Base-by-base conservation (phyloP, 2,113 vertebrate genomes). In the Lethenteron reissneri region DNA sequence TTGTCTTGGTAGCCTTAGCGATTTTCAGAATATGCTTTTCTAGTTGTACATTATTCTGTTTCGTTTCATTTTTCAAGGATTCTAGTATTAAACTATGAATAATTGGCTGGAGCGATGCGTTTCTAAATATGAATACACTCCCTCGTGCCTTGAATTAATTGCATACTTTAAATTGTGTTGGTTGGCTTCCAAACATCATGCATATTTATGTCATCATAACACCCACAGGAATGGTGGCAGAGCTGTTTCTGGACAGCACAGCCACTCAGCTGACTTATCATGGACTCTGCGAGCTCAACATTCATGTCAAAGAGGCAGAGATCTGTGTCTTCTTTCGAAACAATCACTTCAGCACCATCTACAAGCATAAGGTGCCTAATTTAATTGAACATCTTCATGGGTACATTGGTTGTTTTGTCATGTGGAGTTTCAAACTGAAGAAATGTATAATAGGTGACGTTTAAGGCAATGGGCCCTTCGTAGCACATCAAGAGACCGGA, bases 271-370 rank as follows among this genome's bases (percentile, higher is more conserved):
- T 99, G 77, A 99, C 94, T 2, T 95, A 92, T 83, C 92, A 96
- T 69, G 94, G 94, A 76, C 79, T 99, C 21, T 97, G 94, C 80
- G 92, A 99, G 79, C 81, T 99, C 76, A 99, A 90, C 9, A 88
- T 91, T 77, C 85, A 87, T 2, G 88, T 99, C 69, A 88, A 99
- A 81, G 94, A 99, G 79, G 91, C 90, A 80, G 94, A 97, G 75
- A 86, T 99, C 71, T 95, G 92, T 71, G 94, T 99, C 73, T 99
- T 99, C 82, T 99, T 99, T 82, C 90, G 94, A 81, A 99, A 99
- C 80, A 99, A 97, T 84, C 94, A 99, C 83, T 99, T 99, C 79
- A 97, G 92, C 83, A 99, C 94, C 80, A 99, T 99, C 91, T 95
- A 90, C 81, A 99, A 95, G 80, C 86, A 88, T 79, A 90, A 99